Percentiles rank a stretch among this genome's conserved stretches.
phyloP scores from a whole-genome alignment of 1,140 invertebrate species.

The Catajapyx aquilonaris region DNA sequence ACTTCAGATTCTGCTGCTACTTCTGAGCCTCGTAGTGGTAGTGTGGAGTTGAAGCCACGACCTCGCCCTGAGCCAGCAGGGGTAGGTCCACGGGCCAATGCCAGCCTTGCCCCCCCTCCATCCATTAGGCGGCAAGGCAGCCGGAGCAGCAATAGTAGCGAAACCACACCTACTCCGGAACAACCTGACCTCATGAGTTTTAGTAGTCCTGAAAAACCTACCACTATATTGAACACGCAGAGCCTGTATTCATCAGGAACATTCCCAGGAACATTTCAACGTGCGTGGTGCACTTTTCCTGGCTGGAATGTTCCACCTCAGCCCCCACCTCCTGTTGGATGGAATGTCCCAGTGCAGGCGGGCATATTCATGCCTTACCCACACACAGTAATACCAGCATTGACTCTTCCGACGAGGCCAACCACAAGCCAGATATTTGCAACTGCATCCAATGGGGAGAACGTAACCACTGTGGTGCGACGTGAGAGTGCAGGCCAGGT shows the following conservation, averaged over 20 bases:
- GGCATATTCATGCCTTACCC: not conserved
- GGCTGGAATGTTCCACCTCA: no score
- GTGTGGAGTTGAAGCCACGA: slow-evolving; percentile 17
- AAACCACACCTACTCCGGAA: not conserved
- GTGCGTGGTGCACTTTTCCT: not conserved
- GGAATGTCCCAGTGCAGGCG: not conserved
- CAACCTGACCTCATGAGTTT: not conserved
- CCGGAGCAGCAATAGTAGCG: slow-evolving; percentile 22
- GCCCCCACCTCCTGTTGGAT: not conserved
- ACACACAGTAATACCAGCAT: not conserved
- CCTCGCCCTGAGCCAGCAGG: slow-evolving; percentile 27
- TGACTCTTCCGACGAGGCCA: not conserved
- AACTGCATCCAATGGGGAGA: not conserved
- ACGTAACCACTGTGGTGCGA: no score
- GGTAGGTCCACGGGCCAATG: slow-evolving; percentile 18
- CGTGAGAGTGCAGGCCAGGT: no score
- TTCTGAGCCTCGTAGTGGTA: not conserved
- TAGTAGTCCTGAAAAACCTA: not conserved
- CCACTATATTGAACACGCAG: not conserved
- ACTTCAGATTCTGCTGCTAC: not conserved
- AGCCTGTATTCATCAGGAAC: not conserved
- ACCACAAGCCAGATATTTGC: not conserved
- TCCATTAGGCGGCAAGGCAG: slow-evolving; percentile 12
- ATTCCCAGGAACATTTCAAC: not conserved
- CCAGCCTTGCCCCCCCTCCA: slow-evolving; percentile 26